Evolutionary conservation across 2,113 vertebrate species (phyloP).

Genomic region (Amazona guildingii): DNA sequence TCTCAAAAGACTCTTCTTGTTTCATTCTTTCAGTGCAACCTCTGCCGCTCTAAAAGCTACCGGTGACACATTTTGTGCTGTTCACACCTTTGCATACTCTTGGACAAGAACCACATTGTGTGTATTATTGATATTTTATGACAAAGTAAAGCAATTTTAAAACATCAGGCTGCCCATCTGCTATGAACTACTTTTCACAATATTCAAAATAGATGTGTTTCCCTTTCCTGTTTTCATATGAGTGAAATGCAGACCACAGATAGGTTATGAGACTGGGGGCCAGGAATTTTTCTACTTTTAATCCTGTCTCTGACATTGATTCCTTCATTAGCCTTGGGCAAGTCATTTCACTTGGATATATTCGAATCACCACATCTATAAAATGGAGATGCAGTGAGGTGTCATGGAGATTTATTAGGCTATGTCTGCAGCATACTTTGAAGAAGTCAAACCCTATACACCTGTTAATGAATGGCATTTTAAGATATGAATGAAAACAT

Average conservation of each 20-base stretch:
- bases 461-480: slow-evolving; percentile 67
- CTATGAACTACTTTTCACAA: slow-evolving; percentile 43
- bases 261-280: slow-evolving; percentile 62
- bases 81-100: slow-evolving; percentile 7
- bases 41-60: slow-evolving; percentile 15
- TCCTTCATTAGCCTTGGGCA: slow-evolving; percentile 71
- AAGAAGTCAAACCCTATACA: slow-evolving; percentile 56
- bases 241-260: slow-evolving; percentile 42
- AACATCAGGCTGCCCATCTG: slow-evolving; percentile 48
- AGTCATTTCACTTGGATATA: slow-evolving; percentile 71
- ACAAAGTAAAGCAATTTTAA: slow-evolving; percentile 59
- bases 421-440: slow-evolving; percentile 57
- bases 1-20: slow-evolving; percentile 15
- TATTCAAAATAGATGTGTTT: slow-evolving; percentile 68
- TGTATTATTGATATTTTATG: slow-evolving; percentile 55
- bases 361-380: slow-evolving; percentile 68
- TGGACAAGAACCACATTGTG: slow-evolving; percentile 50
- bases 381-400: slow-evolving; percentile 63
- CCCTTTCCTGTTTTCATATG: slow-evolving; percentile 53
- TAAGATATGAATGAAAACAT: slow-evolving; percentile 60
- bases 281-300: slow-evolving; percentile 70
- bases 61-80: slow-evolving; percentile 18
- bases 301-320: slow-evolving; percentile 67
- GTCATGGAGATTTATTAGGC: slow-evolving; percentile 69
- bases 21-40: background rate